Base-by-base conservation (phyloP, 2,888 invertebrate species). In the Perizoma flavofasciatum region DNA sequence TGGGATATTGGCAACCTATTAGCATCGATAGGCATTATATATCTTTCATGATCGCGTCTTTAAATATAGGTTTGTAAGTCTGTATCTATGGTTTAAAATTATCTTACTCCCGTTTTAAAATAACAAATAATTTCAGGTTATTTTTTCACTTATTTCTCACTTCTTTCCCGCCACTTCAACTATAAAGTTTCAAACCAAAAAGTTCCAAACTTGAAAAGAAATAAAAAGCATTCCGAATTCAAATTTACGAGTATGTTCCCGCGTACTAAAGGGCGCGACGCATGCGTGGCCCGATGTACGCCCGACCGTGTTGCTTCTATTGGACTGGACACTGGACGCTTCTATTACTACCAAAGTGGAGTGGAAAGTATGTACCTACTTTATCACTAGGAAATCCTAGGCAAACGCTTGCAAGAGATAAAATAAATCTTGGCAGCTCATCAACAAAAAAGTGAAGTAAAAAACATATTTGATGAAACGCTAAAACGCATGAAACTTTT, bases 251-350 rank as follows among this genome's bases (percentile, higher is more conserved):
- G 1, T 22, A 22, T 22, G 22, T 61, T 66, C 61, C 60, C 76
- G 72, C 72, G 73, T 71, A 67, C 59, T 68, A 69, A 74, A 78
- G 78, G 81, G 78, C 75, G 65, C 61, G 66, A 67, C 68, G 75
- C 76, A 74, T 76, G 76, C 79, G 73, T 73, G 65, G 78, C 72
- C 77, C 80, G 74, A 73, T 77, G 83, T 82, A 78, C 79, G 80
- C 69, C 75, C 81, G 76, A 71, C 78, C 76, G 82, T 80, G 82
- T 75, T 82, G 89, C 86, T 83, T 84, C 82, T 74, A 81, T 75
- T 78, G 80, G 82, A 89, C 89, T 89, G 89, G 86, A 79, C 82
- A 77, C 71, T 69, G 72, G 74, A 80, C 78, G 82, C 81, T 76
- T 77, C 82, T 78, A 83, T 85, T 77, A 68, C 77, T 77, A 74